Base-by-base conservation (phyloP, 2,797 vertebrate species). In the Clamator glandarius region DNA sequence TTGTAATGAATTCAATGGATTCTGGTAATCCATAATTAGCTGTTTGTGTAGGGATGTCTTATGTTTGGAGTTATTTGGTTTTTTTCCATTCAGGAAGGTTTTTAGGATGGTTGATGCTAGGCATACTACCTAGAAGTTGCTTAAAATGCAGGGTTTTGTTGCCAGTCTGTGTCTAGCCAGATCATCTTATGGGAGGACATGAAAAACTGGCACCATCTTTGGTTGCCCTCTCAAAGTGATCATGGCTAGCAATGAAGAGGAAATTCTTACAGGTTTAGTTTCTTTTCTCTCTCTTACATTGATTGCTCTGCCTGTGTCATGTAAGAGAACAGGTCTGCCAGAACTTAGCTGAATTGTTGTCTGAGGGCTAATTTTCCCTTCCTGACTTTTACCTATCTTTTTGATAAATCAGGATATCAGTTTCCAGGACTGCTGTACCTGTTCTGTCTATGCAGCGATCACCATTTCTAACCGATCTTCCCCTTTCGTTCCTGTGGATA, bases 41-140 rank as follows among this genome's bases (percentile, higher is more conserved):
- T 72, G 35, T 12, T 63, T 26, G 12, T 5, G 12, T 44, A 50
- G n/a, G 24, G 26, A 1, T 61, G 25, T 24, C 33, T 84, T 41
- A 26, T 84, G 6, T 35, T n/a, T 41, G 55, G 10, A 19, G 23
- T 44, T 74, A 14, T 29, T 41, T 20, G 15, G 6, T 13, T 19
- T 7, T 5, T 35, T 26, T 36, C 44, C 44, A 31, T 54, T 46
- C 20, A 5, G 41, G 13, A 70, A 10, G 68, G 13, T 33, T 61
- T 3, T 23, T 0, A 28, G 26, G 19, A 6, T 31, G n/a, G 29
- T 28, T 57, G 46, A 14, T 68, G 19, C 35, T 36, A 5, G 25
- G n/a, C 1, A 0, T 8, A 0, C 41, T 33, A 35, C 29, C 62
- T 31, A 11, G 67, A 54, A 17, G 58, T 8, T 75, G 48, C 26